Evolutionary conservation across 2,888 invertebrate species (phyloP), one percentile per base, ranked within the genome.

Genomic region (Synergus gifuensis): DNA sequence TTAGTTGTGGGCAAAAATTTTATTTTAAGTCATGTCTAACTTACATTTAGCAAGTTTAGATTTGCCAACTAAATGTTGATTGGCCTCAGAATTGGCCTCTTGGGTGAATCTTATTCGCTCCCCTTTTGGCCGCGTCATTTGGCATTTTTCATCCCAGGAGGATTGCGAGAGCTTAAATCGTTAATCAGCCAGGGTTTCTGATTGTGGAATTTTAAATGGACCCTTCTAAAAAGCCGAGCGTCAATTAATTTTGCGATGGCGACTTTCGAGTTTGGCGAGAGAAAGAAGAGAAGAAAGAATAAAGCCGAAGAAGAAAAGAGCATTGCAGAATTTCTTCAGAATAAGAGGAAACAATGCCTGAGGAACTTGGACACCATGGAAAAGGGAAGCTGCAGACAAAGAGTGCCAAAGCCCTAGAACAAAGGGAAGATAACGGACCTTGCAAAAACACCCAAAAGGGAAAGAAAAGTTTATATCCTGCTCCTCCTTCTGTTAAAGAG

Each of bases 361-460:
- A 81, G 73, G 81, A 82, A 78, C 76, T 80, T 78, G 66, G 18
- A 77, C 73, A 82, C 79, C 79, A 82, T 83, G 81, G 81, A n/a
- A 49, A 73, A 54, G 16, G 85, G 87, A 84, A 82, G 58, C 77
- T 69, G 14, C 81, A 87, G 87, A 89, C 89, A 89, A 90, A 89
- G 89, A 87, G 87, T 85, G 88, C 87, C 86, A 85, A 86, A 86
- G 83, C 84, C 86, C 79, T 87, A 87, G 90, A 90, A 91, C 90
- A 91, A 91, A 90, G 89, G 85, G 83, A 80, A 88, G 90, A 91
- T 91, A 91, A 89, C 89, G 87, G 88, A 85, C 86, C 85, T 85
- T 87, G 86, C 87, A 89, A 90, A 91, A 91, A 91, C 89, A 89
- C 78, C 76, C 81, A 78, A 79, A 79, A 63, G 73, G 76, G 78